Evolutionary conservation across 2,113 vertebrate genomes (phyloP), one percentile per base, ranked within the genome.

Genomic region (Campylorhamphus procurvoides): DNA sequence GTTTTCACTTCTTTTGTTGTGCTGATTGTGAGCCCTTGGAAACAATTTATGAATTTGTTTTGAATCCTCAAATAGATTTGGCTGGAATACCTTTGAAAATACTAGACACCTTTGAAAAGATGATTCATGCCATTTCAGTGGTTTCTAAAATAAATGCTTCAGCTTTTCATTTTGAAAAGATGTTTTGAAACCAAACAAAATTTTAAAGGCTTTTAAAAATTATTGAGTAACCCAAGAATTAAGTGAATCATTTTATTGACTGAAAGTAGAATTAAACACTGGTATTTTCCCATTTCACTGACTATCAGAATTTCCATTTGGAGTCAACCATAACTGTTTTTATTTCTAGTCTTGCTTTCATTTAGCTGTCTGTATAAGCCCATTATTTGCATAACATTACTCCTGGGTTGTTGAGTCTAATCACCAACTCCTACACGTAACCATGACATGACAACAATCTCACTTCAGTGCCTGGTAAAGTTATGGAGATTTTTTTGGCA

Each of bases 141-240:
- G 40, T 82, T 87, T 87, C 73, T 87, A 76, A 68, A 84, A 66
- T 42, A 67, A 49, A 47, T 80, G 7, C 35, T 78, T 74, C 19
- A 74, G 31, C 15, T 92, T 95, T 78, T 94, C 7, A 75, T 84
- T 92, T 75, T 92, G 56, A 92, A 92, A 84, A 11, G 60, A 64
- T 53, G 5, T 91, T 52, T 94, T 89, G 74, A 94, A 82, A 91
- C 31, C 9, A 68, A 76, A 52, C 10, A 63, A 84, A 71, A 46
- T 44, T 79, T 62, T 84, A 59, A 67, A 71, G 14, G 8, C 27
- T 90, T 89, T 92, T 81, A 23, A 28, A 84, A 85, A 28, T 56
- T 9, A 58, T 27, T 87, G 67, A 55, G 50, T 90, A 80, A 75
- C 11, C 18, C 12, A 68, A 44, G 55, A 94, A 75, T 59, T 72